Base-by-base conservation (phyloP, 2,888 invertebrate genomes). In the Allophyes oxyacanthae region DNA sequence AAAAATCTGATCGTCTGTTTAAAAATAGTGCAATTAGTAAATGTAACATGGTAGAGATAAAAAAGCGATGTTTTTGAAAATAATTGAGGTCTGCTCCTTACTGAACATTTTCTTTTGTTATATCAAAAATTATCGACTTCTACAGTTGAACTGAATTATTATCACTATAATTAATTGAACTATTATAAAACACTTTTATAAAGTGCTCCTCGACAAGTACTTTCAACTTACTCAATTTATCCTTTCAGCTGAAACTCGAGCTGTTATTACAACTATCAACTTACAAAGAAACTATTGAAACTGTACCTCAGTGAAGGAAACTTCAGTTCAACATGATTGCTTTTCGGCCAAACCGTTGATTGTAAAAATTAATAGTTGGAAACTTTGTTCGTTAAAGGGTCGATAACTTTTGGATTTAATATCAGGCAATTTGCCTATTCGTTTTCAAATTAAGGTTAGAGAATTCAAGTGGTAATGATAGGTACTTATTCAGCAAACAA, bases 181-280 rank as follows among this genome's bases (percentile, higher is more conserved):
- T 50, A 32, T 49, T 44, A 13, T 37, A 15, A 44, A 65, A 52
- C 30, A 38, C n/a, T 48, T 46, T 37, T n/a, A 50, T 63, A 46
- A 68, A 68, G 28, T 58, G 45, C 52, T 58, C 36, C 52, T 58
- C 36, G 42, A 46, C 46, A 57, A 69, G 38, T 48, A 33, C 32
- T 59, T 57, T 59, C 36, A 67, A 71, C 60, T 67, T 72, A 54
- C 46, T 56, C 68, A 58, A 62, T 74, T 73, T 65, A 68, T 62
- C 57, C 55, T 52, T 63, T 57, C 9, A 15, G 42, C 45, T 64
- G 45, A 56, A 74, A 48, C 49, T 46, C 42, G 15, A 57, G 66
- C 63, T 74, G 70, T 75, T 72, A 75, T 75, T 66, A 66, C 64
- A 75, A 69, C 72, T 69, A 72, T 69, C 57, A 66, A 59, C 42